Base-by-base conservation (phyloP, 35 echinoderm and acorn worm genomes). In the Strongylocentrotus purpuratus region DNA sequence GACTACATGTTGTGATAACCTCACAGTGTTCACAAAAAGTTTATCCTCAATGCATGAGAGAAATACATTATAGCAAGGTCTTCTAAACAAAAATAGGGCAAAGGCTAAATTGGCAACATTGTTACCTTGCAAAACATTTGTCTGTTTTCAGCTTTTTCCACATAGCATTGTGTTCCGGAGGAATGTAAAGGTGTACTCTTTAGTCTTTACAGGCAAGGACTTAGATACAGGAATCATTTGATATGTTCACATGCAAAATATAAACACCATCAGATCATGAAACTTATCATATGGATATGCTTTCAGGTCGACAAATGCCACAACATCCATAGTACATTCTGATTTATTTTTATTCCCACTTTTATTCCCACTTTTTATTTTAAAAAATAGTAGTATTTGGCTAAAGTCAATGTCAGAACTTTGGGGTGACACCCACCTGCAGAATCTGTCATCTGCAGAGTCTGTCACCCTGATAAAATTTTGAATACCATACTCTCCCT, bases 1-100 rank as follows among this genome's bases (percentile, higher is more conserved):
- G 61, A 70, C 18, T 70, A 78, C 65, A 78, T 78, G 65, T 78
- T 78, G 65, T 78, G 65, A 78, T 78, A 78, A 78, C 65, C 65
- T 78, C 22, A 5, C 7, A 59, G 65, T 78, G 65, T 78, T 78
- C 65, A 78, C 5, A 22, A 78, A 28, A 78, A 78, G 20, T 78
- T 78, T 28, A 78, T 78, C 65, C 65, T 78, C 65, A n/a, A 15
- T 28, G 4, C 65, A n/a, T 78, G 65, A 78, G 6, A 78, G 20
- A 78, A 55, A 78, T 78, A 78, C n/a, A n/a, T n/a, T n/a, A 78
- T 78, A n/a, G 18, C 65, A 78, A 78, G 65, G 65, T 78, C 22
- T 78, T 78, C 4, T 78, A 78, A 15, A 78, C 65, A 78, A 78
- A 78, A 78, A 78, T 78, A n/a, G 65, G 65, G 65, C 25, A 78